A percentile compares a stretch with the other conserved stretches of the same genome.
phyloP scores from a whole-genome alignment of 2,113 vertebrate species.

The Garra rufa region DNA sequence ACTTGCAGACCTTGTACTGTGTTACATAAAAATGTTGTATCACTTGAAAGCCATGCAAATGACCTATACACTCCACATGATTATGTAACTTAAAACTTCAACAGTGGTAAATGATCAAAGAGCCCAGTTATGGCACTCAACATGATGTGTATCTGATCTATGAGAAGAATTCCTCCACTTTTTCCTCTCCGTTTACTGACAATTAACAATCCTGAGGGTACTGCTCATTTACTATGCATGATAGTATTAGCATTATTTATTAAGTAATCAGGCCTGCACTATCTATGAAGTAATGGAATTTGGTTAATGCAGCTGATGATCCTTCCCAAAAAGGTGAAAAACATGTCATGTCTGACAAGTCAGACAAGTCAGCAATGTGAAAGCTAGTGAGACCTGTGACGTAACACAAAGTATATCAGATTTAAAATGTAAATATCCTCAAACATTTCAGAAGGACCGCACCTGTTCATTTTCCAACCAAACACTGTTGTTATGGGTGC shows the following conservation, averaged over 20 bases:
- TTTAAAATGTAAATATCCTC: not conserved
- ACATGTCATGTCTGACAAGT: not conserved
- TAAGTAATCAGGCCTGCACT: not conserved
- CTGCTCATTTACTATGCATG: not conserved
- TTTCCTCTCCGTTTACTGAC: not conserved
- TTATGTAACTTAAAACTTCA: slow-evolving; percentile 1
- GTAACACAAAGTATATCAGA: not conserved
- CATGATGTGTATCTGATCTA: not conserved
- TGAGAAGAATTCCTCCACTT: not conserved
- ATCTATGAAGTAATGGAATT: not conserved
- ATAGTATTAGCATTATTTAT: not conserved
- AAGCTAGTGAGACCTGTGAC: not conserved
- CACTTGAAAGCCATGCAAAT: not conserved
- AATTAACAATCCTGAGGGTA: not conserved
- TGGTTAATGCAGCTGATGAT: not conserved
- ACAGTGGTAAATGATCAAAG: slow-evolving; percentile 2
- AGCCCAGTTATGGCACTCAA: not conserved
- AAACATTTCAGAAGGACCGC: not conserved
- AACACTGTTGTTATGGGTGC: not conserved
- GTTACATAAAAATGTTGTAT: not conserved
- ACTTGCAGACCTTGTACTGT: slow-evolving; percentile 29
- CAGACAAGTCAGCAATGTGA: not conserved
- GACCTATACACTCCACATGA: not conserved
- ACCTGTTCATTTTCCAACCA: not conserved
- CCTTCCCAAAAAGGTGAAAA: not conserved